phyloP scores from a whole-genome alignment of 1,140 invertebrate genomes.

The Drosophila dunni region DNA sequence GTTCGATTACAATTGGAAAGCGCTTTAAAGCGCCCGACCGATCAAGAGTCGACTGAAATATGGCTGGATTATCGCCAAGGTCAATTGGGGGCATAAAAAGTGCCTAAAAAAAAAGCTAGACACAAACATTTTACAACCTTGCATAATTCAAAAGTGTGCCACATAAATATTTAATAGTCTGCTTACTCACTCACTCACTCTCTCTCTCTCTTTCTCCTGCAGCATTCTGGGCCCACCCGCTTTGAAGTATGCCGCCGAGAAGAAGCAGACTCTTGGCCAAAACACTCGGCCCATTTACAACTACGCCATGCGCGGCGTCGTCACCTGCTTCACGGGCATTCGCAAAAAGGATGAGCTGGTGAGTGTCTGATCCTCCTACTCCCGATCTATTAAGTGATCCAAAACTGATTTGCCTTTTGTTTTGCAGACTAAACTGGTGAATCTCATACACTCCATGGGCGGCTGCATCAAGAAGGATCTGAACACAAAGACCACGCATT shows the following conservation, averaged over 20 bases:
- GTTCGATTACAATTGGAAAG: slow-evolving; percentile 13
- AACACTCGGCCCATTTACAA: slow-evolving; percentile 93
- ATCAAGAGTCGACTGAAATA: slow-evolving; percentile 37
- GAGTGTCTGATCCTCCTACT: slow-evolving; percentile 79
- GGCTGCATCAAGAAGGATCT: slow-evolving; percentile 96
- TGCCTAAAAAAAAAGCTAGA: neutral
- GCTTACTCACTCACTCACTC: neutral
- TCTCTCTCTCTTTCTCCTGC: slow-evolving; percentile 44
- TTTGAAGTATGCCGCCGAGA: slow-evolving; percentile 89
- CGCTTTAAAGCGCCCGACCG: slow-evolving; percentile 32
- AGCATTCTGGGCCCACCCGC: slow-evolving; percentile 91
- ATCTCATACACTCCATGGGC: slow-evolving; percentile 96
- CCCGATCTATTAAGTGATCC: no score
- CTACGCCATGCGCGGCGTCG: slow-evolving; percentile 92
- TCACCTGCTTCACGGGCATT: slow-evolving; percentile 96
- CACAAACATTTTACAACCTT: slow-evolving; percentile 51
- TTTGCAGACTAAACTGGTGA: slow-evolving; percentile 90
- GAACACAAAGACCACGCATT: slow-evolving; percentile 94
- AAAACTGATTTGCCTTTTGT: neutral
- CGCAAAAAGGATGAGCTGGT: slow-evolving; percentile 94
- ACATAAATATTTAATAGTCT: slow-evolving; percentile 79
- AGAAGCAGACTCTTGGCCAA: slow-evolving; percentile 88
- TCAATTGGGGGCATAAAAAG: slow-evolving; percentile 73
- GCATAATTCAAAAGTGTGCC: slow-evolving; percentile 80
- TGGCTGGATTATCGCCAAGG: slow-evolving; percentile 53